Percentiles rank a stretch among this genome's conserved stretches.
phyloP scores from a whole-genome alignment of 2,797 vertebrate genomes.

The Tachyglossus aculeatus region DNA sequence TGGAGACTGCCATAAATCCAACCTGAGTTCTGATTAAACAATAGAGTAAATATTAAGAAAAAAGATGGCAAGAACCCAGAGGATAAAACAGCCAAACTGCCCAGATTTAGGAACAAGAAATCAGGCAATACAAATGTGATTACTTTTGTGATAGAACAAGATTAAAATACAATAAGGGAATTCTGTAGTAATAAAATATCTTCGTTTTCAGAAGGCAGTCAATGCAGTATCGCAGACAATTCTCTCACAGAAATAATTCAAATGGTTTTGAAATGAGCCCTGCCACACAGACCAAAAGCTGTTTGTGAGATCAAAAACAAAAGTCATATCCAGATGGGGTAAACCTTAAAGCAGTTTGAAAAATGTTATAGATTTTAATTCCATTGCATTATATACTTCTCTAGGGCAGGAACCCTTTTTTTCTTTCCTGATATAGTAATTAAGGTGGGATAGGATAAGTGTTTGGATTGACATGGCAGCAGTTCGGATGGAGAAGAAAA shows the following conservation, averaged over 20 bases:
- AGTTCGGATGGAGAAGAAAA: too few relatives aligned
- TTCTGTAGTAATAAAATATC: constrained; percentile 17
- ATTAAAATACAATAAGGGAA: constrained; percentile 19
- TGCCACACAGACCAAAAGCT: constrained; percentile 27
- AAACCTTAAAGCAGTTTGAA: too few relatives aligned
- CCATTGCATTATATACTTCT: too few relatives aligned
- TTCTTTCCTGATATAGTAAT: too few relatives aligned
- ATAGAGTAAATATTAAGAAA: background rate
- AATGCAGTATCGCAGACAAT: constrained; percentile 29
- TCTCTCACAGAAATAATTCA: constrained; percentile 30
- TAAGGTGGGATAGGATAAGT: too few relatives aligned
- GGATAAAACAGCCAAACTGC: background rate
- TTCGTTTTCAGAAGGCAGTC: background rate
- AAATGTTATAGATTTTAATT: too few relatives aligned
- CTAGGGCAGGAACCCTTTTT: too few relatives aligned
- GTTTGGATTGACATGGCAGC: too few relatives aligned
- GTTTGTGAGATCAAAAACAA: constrained; percentile 18
- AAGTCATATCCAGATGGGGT: too few relatives aligned
- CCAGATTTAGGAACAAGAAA: constrained; percentile 2
- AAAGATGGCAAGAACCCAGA: background rate
- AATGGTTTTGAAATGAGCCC: constrained; percentile 27
- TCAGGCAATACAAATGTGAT: constrained; percentile 6
- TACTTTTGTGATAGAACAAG: constrained; percentile 23
- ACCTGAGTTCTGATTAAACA: background rate
- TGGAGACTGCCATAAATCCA: background rate